Base-by-base conservation (phyloP, 2,113 vertebrate genomes). In the Excalfactoria chinensis region DNA sequence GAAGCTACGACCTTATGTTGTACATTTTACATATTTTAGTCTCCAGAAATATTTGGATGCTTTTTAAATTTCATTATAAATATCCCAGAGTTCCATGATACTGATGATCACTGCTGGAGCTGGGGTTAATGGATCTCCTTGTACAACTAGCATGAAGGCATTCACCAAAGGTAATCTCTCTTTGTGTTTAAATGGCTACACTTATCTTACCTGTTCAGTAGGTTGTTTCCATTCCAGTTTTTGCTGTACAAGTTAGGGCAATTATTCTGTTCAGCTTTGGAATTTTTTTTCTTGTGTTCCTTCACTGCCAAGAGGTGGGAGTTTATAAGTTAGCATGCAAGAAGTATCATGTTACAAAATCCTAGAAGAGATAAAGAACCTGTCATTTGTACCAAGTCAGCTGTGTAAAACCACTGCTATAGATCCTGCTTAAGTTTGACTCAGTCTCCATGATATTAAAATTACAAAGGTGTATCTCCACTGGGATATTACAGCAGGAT, bases 321-420 rank as follows among this genome's bases (percentile, higher is more conserved):
- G 59, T 71, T 37, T 87, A 70, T 66, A 89, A 95, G 93, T 64
- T 46, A 88, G 21, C 28, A 23, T 56, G 69, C 25, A 84, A 11
- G 73, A 76, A 85, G 28, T 53, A 83, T 34, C 19, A n/a, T 41
- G 32, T 85, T 94, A 86, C 75, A 89, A 95, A 94, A 93, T 77
- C 63, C 34, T 62, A 58, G 63, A 25, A 75, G 63, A 89, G 62
- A 75, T 75, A 86, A 89, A 89, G 32, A 19, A 66, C 55, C 49
- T 79, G 55, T 62, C 62, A 48, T 82, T 82, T 82, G 28, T 67
- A 91, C 30, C 37, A 78, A 68, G 21, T 75, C 71, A 89, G 49
- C 71, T 62, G 77, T 75, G 48, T 59, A 72, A 90, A 95, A 82
- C 68, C 2, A 0, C 44, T 58, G 43, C 30, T 22, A 5, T 34